A percentile compares a stretch with the other conserved stretches of the same genome.
These are phyloP conservation scores for Chrysotoxum bicinctum DNA, from an alignment of 2,888 invertebrate species.

Conservation along the genomic window DNA sequence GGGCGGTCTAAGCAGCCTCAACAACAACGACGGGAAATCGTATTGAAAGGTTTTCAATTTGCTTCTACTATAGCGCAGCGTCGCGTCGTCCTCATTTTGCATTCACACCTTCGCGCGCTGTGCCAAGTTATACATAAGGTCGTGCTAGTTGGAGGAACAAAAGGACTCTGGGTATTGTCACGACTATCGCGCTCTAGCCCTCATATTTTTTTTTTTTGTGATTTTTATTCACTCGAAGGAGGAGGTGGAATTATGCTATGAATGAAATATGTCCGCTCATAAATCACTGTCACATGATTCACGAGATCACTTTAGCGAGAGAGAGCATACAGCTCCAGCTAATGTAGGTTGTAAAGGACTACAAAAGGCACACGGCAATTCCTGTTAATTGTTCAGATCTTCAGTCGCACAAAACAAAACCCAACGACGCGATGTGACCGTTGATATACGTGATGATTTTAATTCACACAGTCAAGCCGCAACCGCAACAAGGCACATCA, in stretches of 20 bases:
- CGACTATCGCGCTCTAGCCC: constrained; percentile 58
- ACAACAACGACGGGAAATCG: constrained; percentile 5
- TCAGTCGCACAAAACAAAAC: constrained; percentile 9
- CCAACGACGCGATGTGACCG: constrained; percentile 34
- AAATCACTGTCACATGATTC: constrained; percentile 73
- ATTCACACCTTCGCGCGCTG: constrained; percentile 66
- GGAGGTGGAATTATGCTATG: constrained; percentile 72
- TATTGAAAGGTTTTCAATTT: constrained; percentile 71
- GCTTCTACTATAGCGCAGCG: not conserved
- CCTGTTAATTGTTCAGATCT: constrained; percentile 71
- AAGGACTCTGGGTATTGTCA: constrained; percentile 71
- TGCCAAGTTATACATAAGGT: constrained; percentile 40
- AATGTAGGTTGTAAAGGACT: constrained; percentile 69
- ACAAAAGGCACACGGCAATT: constrained; percentile 68
- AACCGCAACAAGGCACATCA: not conserved
- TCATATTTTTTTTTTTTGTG: constrained; percentile 12
- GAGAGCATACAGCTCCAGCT: constrained; percentile 29
- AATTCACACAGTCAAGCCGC: constrained; percentile 47
- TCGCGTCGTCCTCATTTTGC: constrained; percentile 65
- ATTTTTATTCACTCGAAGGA: constrained; percentile 12
- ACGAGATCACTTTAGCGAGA: constrained; percentile 68
- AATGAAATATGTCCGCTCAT: constrained; percentile 72
- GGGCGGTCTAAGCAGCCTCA: not conserved
- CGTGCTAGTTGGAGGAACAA: constrained; percentile 60
- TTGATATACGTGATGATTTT: constrained; percentile 68